Evolutionary conservation across 35 echinoderm and acorn worm genomes (phyloP), one percentile per base, ranked within the genome.

Genomic region (Lytechinus pictus): DNA sequence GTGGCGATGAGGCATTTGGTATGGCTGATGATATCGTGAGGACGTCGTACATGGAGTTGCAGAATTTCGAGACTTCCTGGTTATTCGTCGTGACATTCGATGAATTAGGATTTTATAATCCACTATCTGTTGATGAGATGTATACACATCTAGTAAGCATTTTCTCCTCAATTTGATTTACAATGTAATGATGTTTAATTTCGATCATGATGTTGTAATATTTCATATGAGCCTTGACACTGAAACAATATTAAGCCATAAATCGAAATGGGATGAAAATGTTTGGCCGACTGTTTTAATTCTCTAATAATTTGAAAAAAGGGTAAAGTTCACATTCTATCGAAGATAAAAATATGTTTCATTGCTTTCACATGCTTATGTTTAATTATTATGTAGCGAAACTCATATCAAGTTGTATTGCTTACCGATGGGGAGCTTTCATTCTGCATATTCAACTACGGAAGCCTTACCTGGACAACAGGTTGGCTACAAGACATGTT

Each of bases 361-460:
- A 44, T 44, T 44, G 33, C 33, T 44, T 44, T 44, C 33, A 44
- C 33, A 44, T 44, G 33, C 33, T 79, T 79, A 24, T 8, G 21
- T 79, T 79, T 79, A 24, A 24, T 79, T 79, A 79, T 79, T 79
- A n/a, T 79, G 57, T 66, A 97, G 96, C 54, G 33, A 1, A 97
- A 97, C 54, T 94, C 98, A 28, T 99, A 97, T 79, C 98, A 99
- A 94, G 95, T 97, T 54, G 96, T 99, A 10, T 95, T 99, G 27
- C 87, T 97, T 19, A 97, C 98, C 33, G 95, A 99, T 94, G 96
- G 98, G 29, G 54, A 91, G 19, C 87, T 96, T 89, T 99, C 98
- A 10, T 99, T 99, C 86, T 91, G 95, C 19, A 96, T 99, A 24
- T 99, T 99, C 95, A 99, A 99, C 61, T 99, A 97, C 91, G 96